A percentile compares a stretch with the other conserved stretches of the same genome.
Evolutionary conservation across 2,113 vertebrate species (phyloP).

Genomic region (Capricornis sumatraensis): DNA sequence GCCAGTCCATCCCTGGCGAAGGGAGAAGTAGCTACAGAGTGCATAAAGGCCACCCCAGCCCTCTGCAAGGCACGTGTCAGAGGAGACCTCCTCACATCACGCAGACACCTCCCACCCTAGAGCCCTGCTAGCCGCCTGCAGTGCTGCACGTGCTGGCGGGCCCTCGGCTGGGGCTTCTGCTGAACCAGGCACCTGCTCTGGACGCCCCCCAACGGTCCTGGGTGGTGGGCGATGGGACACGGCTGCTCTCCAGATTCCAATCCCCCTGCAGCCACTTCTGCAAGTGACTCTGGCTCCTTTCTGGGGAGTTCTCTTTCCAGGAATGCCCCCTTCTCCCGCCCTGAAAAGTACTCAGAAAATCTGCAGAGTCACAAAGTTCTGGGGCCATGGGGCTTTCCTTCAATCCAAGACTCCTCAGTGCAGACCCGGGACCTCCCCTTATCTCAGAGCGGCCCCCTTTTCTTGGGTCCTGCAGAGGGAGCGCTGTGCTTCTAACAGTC

Average conservation of each 20-base stretch:
- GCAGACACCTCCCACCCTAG: background rate
- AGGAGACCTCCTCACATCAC: background rate
- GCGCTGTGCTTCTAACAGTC: background rate
- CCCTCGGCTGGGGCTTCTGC: background rate
- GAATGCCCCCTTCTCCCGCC: background rate
- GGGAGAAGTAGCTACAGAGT: background rate
- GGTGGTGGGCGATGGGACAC: accelerated
- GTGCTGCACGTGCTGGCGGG: background rate
- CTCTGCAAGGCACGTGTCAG: background rate
- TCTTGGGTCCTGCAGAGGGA: background rate
- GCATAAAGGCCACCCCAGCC: background rate
- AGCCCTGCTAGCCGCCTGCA: background rate
- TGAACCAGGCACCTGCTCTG: background rate
- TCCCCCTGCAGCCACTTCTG: background rate
- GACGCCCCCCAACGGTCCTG: background rate
- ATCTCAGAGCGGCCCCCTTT: background rate
- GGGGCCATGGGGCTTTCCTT: background rate
- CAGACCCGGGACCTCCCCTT: accelerated
- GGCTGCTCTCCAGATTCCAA: background rate
- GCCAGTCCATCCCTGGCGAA: background rate
- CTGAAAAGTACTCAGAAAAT: background rate
- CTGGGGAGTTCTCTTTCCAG: background rate
- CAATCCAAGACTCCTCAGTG: background rate
- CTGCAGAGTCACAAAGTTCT: background rate
- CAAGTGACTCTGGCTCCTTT: background rate